Base-by-base conservation (phyloP, 2,888 invertebrate genomes). In the Leptopilina syphax region DNA sequence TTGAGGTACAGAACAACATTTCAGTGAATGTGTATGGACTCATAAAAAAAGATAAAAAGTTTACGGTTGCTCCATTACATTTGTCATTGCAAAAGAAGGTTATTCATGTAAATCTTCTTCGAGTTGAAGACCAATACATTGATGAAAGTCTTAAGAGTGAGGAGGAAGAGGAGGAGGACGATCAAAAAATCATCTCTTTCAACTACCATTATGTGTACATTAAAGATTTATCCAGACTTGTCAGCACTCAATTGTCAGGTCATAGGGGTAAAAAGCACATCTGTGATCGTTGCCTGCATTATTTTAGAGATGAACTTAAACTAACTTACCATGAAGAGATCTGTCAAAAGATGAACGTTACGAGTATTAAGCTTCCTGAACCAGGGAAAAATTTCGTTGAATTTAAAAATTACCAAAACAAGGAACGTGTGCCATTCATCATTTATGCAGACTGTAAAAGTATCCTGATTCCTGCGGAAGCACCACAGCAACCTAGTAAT, bases 21-120 rank as follows among this genome's bases (percentile, higher is more conserved):
- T 63, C 63, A 24, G 50, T 83, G 0, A 80, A 81, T 18, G 76
- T 81, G 0, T 82, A 77, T 18, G 24, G 79, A 9, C 12, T 65
- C 77, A 7, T 65, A 1, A 73, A n/a, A 79, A 34, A 54, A 10
- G 18, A 73, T 6, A 47, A 76, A 41, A 65, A 9, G 8, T 65
- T 65, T 3, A 44, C 10, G 0, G 41, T 79, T 0, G 4, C 34
- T n/a, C 78, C 80, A 3, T 24, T 79, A 9, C 67, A 81, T 34
- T 1, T 79, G 0, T 79, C 81, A 0, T 10, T 12, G 0, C 12
- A 73, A 0, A 79, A 81, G 27, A 81, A 77, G 18, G 27, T 77
- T 0, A 18, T 10, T 1, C 65, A 27, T 6, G 77, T 81, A 0
- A 81, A 81, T 66, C 54, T 81, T 13, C 47, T 81, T 3, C 65